Evolutionary conservation across 2,797 vertebrate species (phyloP).

Genomic region (Brachymystax lenok): DNA sequence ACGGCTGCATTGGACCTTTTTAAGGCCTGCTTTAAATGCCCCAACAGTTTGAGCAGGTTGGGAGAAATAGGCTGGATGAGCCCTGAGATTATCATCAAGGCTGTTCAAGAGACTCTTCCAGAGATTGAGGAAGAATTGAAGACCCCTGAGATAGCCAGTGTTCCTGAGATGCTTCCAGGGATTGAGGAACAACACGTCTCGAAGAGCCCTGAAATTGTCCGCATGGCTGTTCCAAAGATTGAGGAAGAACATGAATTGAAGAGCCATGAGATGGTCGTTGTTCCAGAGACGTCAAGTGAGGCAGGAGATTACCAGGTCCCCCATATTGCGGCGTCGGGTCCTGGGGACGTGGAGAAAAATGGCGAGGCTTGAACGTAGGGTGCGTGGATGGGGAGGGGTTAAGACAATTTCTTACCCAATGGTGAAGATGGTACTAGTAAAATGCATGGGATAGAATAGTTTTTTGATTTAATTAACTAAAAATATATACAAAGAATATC

Average conservation of each 20-base stretch:
- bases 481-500: not conserved
- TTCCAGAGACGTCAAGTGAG: not conserved
- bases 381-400: not conserved
- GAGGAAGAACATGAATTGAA: not conserved
- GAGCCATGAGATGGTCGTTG: not conserved
- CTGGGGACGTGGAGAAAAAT: not conserved
- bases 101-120: not conserved
- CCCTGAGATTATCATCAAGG: not conserved
- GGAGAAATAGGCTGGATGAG: not conserved
- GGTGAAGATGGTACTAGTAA: not conserved
- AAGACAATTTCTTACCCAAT: not conserved
- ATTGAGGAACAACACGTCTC: not conserved
- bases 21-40: not conserved
- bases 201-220: not conserved
- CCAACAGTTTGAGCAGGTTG: not conserved
- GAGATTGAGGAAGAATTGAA: not conserved
- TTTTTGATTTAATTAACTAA: not conserved
- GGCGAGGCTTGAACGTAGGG: conserved; percentile 1
- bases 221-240: not conserved
- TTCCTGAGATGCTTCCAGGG: not conserved
- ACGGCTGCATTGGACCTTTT: no score
- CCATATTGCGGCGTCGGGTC: not conserved
- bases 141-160: no score
- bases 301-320: not conserved
- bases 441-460: not conserved